phyloP scores from a whole-genome alignment of 2,888 invertebrate species.

The Agrochola lota region DNA sequence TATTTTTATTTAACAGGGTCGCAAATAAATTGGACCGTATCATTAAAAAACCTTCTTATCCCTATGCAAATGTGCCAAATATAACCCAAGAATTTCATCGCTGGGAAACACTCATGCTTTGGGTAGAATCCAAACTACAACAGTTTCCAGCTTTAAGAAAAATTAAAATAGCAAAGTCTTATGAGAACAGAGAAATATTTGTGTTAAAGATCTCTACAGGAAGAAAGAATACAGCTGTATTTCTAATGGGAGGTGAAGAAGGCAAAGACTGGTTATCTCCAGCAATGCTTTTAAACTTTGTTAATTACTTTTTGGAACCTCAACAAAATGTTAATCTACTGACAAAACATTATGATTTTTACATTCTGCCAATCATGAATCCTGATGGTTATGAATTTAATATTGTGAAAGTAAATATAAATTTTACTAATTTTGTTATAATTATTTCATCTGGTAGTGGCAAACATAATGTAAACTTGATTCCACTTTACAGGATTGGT shows the following conservation, averaged over 20 bases:
- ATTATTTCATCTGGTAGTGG: not conserved
- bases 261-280: conserved; percentile 83
- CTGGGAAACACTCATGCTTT: conserved; percentile 71
- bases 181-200: conserved; percentile 78
- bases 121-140: conserved; percentile 70
- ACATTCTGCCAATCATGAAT: conserved; percentile 83
- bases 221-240: conserved; percentile 73
- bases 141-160: conserved; percentile 69
- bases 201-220: conserved; percentile 76
- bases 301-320: conserved; percentile 71
- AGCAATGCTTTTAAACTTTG: conserved; percentile 77
- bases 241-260: conserved; percentile 83
- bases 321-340: conserved; percentile 62
- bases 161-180: conserved; percentile 76
- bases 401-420: conserved; percentile 71
- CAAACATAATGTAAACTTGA: not conserved
- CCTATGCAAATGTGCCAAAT: conserved; percentile 15
- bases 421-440: not conserved
- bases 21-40: not conserved
- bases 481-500: conserved; percentile 73
- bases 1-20: conserved; percentile 31
- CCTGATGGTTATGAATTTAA: conserved; percentile 85
- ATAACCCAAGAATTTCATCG: conserved; percentile 66
- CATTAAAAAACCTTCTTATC: not conserved
- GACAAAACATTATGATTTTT: conserved; percentile 77